Conservation (phyloP, 2,797 vertebrate genomes). For the Hemitrygon akajei region DNA sequence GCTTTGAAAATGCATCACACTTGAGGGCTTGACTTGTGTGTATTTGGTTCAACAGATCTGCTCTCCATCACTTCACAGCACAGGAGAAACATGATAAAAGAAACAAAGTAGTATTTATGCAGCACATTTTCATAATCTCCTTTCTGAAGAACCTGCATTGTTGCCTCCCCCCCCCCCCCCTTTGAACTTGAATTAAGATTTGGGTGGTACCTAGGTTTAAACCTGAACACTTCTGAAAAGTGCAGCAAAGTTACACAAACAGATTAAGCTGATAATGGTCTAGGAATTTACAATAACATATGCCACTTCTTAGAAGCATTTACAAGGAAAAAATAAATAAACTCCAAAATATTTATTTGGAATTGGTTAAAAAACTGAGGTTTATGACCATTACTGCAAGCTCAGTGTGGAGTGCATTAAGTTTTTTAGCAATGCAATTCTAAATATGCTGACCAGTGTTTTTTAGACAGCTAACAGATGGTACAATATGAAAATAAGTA, state of each 20-base stretch:
- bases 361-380: neutral
- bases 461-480: neutral
- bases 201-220: neutral
- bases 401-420: neutral
- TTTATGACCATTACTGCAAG: neutral
- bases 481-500: slow-evolving; percentile 1
- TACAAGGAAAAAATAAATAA: neutral
- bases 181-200: neutral
- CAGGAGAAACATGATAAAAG: neutral
- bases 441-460: neutral
- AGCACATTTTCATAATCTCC: neutral
- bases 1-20: too few relatives aligned
- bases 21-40: too few relatives aligned
- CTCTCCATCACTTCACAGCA: neutral
- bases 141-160: neutral
- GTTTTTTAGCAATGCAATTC: neutral
- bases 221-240: neutral
- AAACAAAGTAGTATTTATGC: neutral
- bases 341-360: neutral
- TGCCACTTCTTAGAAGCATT: neutral
- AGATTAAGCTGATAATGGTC: neutral
- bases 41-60: neutral
- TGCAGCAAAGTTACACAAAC: neutral
- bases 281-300: neutral
- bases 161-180: neutral